Evolutionary conservation across 2,113 vertebrate species (phyloP).

Genomic region (Atrichornis clamosus): DNA sequence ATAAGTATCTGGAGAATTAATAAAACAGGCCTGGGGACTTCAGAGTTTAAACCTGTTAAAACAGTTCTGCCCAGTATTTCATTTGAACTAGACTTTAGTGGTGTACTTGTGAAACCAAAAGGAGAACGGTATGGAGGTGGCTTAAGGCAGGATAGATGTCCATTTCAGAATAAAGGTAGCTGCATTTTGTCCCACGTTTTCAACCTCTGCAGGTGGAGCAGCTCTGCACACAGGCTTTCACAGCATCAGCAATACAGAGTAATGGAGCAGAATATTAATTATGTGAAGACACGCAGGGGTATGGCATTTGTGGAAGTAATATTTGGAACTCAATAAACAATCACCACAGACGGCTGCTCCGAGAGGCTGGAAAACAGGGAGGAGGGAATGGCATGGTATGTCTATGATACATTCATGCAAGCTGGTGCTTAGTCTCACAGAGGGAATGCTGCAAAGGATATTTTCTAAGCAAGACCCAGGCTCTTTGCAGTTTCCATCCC

Average conservation of each 20-base stretch:
- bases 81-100: not conserved
- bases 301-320: not conserved
- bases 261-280: not conserved
- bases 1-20: constrained; percentile 13
- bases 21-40: constrained; percentile 2
- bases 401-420: not conserved
- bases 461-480: not conserved
- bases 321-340: not conserved
- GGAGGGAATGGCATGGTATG: not conserved
- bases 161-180: constrained; percentile 26
- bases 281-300: not conserved
- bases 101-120: not conserved
- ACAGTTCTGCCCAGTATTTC: not conserved
- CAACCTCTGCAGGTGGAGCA: not conserved
- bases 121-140: not conserved
- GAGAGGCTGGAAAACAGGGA: not conserved
- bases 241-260: not conserved
- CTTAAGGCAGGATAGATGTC: not conserved
- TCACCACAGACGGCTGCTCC: not conserved
- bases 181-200: not conserved
- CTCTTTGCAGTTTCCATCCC: not conserved
- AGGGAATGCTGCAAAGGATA: not conserved
- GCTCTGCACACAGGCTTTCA: not conserved
- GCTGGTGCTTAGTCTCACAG: not conserved
- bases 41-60: constrained; percentile 13